A percentile compares a stretch with the other conserved stretches of the same genome.
Evolutionary conservation across 2,797 vertebrate species (phyloP).

Genomic region (Ambastaia sidthimunki): DNA sequence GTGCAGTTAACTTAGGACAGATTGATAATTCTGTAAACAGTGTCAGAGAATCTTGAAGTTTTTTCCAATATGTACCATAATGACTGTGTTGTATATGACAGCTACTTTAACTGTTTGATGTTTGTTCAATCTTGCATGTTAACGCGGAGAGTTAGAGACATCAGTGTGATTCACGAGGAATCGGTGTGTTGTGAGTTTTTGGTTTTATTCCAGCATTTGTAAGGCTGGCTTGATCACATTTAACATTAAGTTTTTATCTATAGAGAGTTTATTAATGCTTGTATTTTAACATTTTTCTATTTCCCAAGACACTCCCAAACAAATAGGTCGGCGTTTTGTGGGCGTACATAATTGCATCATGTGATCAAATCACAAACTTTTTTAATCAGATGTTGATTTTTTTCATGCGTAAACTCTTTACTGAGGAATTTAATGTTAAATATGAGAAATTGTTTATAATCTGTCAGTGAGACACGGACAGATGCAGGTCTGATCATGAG

Average conservation of each 20-base stretch:
- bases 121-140: conserved; percentile 62
- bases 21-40: conserved; percentile 27
- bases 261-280: conserved; percentile 49
- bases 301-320: conserved; percentile 14
- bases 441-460: conserved; percentile 35
- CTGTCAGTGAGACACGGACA: conserved; percentile 50
- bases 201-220: conserved; percentile 67
- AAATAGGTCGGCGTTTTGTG: background rate
- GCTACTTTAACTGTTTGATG: conserved; percentile 60
- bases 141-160: conserved; percentile 52
- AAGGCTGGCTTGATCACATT: conserved; percentile 61
- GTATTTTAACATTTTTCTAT: conserved; percentile 31
- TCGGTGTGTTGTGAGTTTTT: conserved; percentile 65
- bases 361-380: conserved; percentile 46
- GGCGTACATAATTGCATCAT: conserved; percentile 21
- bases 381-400: conserved; percentile 24
- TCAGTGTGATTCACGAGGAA: conserved; percentile 42
- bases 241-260: conserved; percentile 56
- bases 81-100: conserved; percentile 62
- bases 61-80: conserved; percentile 57
- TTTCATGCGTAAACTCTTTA: conserved; percentile 47
- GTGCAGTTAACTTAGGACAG: conserved; percentile 30
- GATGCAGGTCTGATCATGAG: conserved; percentile 57
- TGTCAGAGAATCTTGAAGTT: conserved; percentile 26
- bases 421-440: conserved; percentile 43